These are phyloP conservation scores for Pyrgilauda ruficollis DNA, from an alignment of 2,113 vertebrate species.

Conservation along the genomic window DNA sequence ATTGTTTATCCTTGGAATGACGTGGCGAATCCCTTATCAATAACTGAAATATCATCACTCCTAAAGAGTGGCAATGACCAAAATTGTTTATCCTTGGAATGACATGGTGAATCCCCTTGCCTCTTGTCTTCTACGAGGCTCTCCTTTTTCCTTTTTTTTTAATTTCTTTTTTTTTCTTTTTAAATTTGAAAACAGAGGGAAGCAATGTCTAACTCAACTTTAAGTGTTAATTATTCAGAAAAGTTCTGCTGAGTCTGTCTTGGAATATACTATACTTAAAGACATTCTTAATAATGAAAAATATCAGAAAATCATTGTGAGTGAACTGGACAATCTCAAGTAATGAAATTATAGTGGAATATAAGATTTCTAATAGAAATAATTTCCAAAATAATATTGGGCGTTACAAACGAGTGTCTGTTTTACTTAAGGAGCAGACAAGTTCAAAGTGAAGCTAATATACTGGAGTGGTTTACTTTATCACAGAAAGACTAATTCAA, in stretches of 20 bases:
- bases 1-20: neutral
- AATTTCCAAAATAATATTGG: neutral
- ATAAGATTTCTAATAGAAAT: neutral
- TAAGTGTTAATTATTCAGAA: neutral
- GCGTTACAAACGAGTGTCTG: neutral
- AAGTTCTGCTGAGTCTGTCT: neutral
- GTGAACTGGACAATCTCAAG: neutral
- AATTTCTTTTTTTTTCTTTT: rapidly evolving
- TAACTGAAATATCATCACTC: neutral
- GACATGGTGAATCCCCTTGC: neutral
- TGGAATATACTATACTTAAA: neutral
- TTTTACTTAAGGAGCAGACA: neutral
- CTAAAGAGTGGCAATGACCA: neutral
- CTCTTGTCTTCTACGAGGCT: neutral
- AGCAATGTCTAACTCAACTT: neutral
- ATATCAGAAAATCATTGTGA: neutral
- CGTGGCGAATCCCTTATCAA: neutral
- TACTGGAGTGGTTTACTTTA: neutral
- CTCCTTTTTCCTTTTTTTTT: neutral
- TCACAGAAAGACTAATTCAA: neutral
- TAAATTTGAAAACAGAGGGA: neutral
- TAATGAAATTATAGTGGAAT: neutral
- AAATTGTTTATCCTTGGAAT: neutral
- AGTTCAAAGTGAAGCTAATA: neutral
- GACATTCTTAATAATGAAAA: neutral